These are phyloP conservation scores for Drosophila lacteicornis DNA, from an alignment of 1,140 invertebrate species.

Conservation along the genomic window DNA sequence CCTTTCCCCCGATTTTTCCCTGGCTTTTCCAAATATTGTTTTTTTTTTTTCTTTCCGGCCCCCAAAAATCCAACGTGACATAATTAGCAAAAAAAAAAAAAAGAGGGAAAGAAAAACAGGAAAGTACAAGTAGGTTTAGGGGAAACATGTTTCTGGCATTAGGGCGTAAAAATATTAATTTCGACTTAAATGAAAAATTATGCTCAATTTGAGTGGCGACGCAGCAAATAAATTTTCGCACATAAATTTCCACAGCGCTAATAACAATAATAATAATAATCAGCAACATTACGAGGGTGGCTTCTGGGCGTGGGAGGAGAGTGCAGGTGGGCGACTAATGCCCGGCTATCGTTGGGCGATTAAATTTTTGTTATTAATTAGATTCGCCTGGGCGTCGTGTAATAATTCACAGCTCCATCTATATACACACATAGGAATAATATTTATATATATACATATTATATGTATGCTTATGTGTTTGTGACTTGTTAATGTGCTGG, in stretches of 20 bases:
- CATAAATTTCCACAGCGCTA: constrained; percentile 73
- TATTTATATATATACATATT: constrained; percentile 1
- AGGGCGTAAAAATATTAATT: constrained; percentile 78
- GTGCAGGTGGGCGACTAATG: constrained; percentile 29
- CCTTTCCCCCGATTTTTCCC: constrained; percentile 3
- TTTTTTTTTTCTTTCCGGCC: constrained; percentile 1
- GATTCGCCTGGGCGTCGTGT: constrained; percentile 55
- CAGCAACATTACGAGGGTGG: constrained; percentile 53
- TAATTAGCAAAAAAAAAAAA: constrained; percentile 52
- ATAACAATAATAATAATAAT: constrained; percentile 83
- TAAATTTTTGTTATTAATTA: constrained; percentile 81
- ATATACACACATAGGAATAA: constrained; percentile 6
- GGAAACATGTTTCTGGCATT: constrained; percentile 31
- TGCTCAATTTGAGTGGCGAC: constrained; percentile 73
- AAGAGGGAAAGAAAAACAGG: neutral
- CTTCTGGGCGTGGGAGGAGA: neutral
- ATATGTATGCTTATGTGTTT: constrained; percentile 13
- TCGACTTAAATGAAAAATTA: constrained; percentile 83
- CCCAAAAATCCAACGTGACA: constrained; percentile 59
- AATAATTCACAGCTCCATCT: constrained; percentile 67
- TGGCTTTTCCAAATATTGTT: constrained; percentile 31
- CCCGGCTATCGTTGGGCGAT: constrained; percentile 69
- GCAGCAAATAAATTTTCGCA: constrained; percentile 67
- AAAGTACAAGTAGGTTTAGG: neutral
- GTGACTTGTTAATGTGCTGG: constrained; percentile 67